These are phyloP conservation scores for Tauraco hartlaubi DNA, from an alignment of 2,797 vertebrate genomes.

Conservation along the genomic window DNA sequence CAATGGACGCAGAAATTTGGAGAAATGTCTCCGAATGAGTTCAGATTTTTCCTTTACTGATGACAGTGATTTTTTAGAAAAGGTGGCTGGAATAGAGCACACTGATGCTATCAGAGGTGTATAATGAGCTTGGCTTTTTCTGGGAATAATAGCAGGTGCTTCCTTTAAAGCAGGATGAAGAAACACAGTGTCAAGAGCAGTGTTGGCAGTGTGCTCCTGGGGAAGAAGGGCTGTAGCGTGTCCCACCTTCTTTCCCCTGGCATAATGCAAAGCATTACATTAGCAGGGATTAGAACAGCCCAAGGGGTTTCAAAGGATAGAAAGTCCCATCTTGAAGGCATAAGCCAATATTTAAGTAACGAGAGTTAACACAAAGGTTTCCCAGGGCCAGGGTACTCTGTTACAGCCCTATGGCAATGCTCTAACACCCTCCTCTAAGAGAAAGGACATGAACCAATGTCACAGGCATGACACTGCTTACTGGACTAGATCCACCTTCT, in stretches of 20 bases:
- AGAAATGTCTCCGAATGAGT: background rate
- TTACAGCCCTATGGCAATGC: background rate
- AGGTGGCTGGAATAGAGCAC: background rate
- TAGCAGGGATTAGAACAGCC: background rate
- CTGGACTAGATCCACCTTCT: background rate
- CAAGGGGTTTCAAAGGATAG: background rate
- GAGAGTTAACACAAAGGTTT: background rate
- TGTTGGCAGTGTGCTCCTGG: background rate
- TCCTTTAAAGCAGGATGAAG: background rate
- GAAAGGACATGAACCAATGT: background rate
- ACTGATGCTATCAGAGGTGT: background rate
- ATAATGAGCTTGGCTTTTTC: background rate
- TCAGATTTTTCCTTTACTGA: background rate
- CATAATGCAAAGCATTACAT: background rate
- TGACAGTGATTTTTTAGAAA: background rate
- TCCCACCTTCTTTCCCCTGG: background rate
- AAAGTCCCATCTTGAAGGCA: background rate
- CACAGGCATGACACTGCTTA: background rate
- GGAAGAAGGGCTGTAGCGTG: accelerated
- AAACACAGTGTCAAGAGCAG: background rate
- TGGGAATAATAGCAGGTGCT: background rate
- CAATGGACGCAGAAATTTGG: background rate
- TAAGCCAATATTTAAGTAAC: background rate
- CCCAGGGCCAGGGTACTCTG: background rate
- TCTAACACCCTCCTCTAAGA: background rate